A percentile compares a stretch with the other conserved stretches of the same genome.
phyloP scores from a whole-genome alignment of 2,888 invertebrate genomes.

The Criorhina ranunculi region DNA sequence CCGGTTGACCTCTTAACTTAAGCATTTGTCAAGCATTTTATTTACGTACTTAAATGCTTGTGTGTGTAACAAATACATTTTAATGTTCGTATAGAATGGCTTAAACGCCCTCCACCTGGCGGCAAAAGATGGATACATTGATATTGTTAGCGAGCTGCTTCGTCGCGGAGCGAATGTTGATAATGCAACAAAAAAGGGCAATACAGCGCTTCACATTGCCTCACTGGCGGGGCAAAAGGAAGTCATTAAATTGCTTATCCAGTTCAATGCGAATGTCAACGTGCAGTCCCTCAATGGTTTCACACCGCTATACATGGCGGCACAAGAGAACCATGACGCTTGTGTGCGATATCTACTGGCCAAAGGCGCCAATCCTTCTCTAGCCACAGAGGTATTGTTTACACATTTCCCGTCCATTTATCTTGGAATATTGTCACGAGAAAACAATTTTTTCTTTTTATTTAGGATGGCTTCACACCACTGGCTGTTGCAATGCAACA shows the following conservation, averaged over 20 bases:
- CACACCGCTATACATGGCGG: constrained; percentile 99
- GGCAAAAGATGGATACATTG: constrained; percentile 98
- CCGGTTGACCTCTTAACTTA: too few species aligned
- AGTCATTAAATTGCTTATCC: constrained; percentile 95
- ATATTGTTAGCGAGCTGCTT: constrained; percentile 95
- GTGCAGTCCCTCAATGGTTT: constrained; percentile 98
- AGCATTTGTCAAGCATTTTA: too few species aligned
- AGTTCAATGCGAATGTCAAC: constrained; percentile 96
- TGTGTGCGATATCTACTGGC: constrained; percentile 96
- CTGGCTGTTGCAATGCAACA: constrained; percentile 99
- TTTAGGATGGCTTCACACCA: constrained; percentile 98
- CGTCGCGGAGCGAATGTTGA: constrained; percentile 96
- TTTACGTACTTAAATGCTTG: too few species aligned
- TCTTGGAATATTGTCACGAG: neutral
- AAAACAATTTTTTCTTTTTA: constrained; percentile 70
- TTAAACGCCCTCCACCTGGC: constrained; percentile 98
- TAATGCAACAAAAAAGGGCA: constrained; percentile 98
- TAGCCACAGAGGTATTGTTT: constrained; percentile 94
- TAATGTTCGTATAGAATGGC: constrained; percentile 91
- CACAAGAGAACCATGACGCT: constrained; percentile 97
- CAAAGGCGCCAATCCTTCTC: constrained; percentile 97
- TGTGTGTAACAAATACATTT: neutral
- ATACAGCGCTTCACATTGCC: constrained; percentile 98
- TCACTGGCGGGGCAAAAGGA: constrained; percentile 98
- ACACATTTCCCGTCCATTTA: constrained; percentile 10